Evolutionary conservation across 2,797 vertebrate genomes (phyloP), one percentile per base, ranked within the genome.

Genomic region (Holocentrus rufus): DNA sequence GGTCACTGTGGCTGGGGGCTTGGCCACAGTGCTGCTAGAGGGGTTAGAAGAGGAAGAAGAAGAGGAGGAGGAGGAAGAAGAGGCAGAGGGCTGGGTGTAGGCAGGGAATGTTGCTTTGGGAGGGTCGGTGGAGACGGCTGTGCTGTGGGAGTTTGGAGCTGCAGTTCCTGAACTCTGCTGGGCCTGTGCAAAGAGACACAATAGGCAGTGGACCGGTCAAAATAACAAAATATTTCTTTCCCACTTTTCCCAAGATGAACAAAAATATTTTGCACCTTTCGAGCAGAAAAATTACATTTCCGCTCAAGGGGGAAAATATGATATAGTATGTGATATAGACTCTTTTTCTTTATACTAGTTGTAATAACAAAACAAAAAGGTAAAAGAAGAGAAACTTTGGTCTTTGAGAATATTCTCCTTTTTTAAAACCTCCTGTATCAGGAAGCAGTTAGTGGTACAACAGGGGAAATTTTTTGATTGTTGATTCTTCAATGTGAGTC

Each of bases 21-120:
- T 99, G 88, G 96, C 95, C 92, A 96, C 96, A 94, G 96, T 95
- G 91, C 95, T 97, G 91, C 95, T 98, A 88, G 96, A 96, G 76
- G 96, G 95, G 90, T 95, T 97, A 94, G 97, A 96, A 42, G 65
- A 68, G 25, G 63, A 64, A 85, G 96, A 95, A 86, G 95, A 93
- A 84, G 96, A 87, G 81, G 95, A 93, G 67, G 97, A 91, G 86
- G 96, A 94, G 69, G 96, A 89, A 69, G 97, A 95, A 87, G 96
- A 96, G 86, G 96, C 90, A 89, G 96, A 95, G 85, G 97, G 96
- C 89, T 99, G 98, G 50, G 96, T 98, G 84, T 99, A 99, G 89
- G 98, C 98, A 68, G 98, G 98, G 95, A 99, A 99, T 92, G 97
- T 98, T 69, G 97, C 94, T 93, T 99, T 99, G 25, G 96, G 96